Evolutionary conservation across 2,797 vertebrate species (phyloP), one percentile per base, ranked within the genome.

Genomic region (Pipistrellus pipistrellus): DNA sequence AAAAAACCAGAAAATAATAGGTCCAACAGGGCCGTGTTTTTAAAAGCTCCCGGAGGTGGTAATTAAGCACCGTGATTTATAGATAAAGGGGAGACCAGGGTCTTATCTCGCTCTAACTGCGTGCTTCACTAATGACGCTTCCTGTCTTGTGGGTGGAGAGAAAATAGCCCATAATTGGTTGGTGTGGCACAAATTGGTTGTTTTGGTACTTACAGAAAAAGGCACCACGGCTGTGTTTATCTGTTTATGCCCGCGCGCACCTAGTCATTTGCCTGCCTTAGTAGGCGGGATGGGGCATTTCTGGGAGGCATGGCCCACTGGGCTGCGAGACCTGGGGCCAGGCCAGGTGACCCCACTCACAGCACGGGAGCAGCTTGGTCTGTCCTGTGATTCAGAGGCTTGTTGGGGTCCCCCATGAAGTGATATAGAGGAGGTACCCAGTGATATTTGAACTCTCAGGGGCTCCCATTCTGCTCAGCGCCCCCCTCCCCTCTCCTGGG

Each of bases 91-190:
- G 51, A 85, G 68, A 78, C 11, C 44, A 4, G 27, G 87, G 66
- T 48, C 81, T 96, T 95, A 48, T 48, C 83, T 93, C 76, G 35
- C 44, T 85, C 66, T 85, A 62, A 95, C 44, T 71, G 69, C 11
- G 1, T 84, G 35, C 83, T 94, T 96, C 55, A 38, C 73, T 93
- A 90, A 76, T 90, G 86, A 55, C 32, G 10, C 35, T 85, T 96
- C 35, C 71, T 83, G 55, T 38, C 71, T 57, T 85, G 66, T 44
- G 59, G 32, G 53, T 72, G 20, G 68, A n/a, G 78, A 94, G 95
- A 95, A 96, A 86, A 91, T 66, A 57, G 73, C 62, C 30, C 27
- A 10, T 80, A 72, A 88, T 93, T 93, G 93, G 76, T 64, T 84
- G 72, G 55, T 89, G 38, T 64, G 76, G 38, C 46, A 72, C 55